A percentile compares a stretch with the other conserved stretches of the same genome.
Evolutionary conservation across 2,113 vertebrate species (phyloP).

Genomic region (Melanerpes aurifrons): DNA sequence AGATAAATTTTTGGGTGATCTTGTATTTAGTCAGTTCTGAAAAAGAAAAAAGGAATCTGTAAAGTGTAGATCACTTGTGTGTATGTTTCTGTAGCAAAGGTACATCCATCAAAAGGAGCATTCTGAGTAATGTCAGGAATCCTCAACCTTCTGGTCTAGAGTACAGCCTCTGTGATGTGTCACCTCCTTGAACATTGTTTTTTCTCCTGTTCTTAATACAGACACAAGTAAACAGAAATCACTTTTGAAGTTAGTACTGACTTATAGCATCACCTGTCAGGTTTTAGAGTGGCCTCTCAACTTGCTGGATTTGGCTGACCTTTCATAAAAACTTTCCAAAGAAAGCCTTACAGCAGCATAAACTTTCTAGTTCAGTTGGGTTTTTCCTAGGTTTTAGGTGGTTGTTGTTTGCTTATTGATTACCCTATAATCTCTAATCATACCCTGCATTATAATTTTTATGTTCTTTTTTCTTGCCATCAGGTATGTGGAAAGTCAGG

Average conservation of each 20-base stretch:
- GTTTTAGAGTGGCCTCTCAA: background rate
- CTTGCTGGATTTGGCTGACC: background rate
- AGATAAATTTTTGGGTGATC: background rate
- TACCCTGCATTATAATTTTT: background rate
- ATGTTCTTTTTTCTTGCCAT: background rate
- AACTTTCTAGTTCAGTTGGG: background rate
- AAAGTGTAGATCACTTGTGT: background rate
- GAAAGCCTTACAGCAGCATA: background rate
- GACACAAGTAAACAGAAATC: background rate
- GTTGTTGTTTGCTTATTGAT: too few relatives aligned
- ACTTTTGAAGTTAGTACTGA: background rate
- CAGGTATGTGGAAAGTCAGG: constrained; percentile 89
- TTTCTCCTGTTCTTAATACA: background rate
- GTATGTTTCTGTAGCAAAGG: background rate
- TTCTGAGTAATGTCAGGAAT: background rate
- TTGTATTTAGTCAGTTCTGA: background rate
- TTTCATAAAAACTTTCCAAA: background rate
- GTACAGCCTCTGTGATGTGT: background rate
- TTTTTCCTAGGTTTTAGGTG: too few relatives aligned
- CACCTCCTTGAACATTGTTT: background rate
- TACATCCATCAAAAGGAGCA: background rate
- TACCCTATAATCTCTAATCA: background rate
- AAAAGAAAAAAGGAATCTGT: background rate
- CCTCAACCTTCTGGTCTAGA: background rate
- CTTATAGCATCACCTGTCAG: background rate